Percentiles rank a stretch among this genome's conserved stretches.
phyloP scores from a whole-genome alignment of 2,113 vertebrate species.

The Formicarius rufipectus region DNA sequence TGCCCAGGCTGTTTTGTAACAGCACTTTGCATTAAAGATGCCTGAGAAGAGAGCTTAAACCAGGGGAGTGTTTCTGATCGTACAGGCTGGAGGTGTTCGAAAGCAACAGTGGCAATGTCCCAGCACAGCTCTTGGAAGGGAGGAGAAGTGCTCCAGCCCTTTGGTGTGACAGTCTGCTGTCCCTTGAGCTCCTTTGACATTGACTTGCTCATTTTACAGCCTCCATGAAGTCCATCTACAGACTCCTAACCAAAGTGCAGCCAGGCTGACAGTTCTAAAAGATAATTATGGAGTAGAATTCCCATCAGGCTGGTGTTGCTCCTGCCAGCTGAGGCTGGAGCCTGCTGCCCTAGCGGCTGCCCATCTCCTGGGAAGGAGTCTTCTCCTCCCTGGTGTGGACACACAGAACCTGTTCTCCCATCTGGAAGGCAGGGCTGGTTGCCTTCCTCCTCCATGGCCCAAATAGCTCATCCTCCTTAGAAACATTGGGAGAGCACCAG shows the following conservation, averaged over 20 bases:
- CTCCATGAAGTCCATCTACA: not conserved
- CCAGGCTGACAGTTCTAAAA: not conserved
- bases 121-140: not conserved
- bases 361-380: not conserved
- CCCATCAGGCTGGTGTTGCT: not conserved
- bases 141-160: not conserved
- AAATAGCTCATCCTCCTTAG: not conserved
- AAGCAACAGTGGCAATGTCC: slow-evolving; percentile 4
- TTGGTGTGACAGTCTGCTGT: slow-evolving; percentile 5
- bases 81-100: slow-evolving; percentile 3
- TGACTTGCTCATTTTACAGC: not conserved
- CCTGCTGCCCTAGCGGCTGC: not conserved
- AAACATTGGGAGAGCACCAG: not conserved
- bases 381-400: not conserved
- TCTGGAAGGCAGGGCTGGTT: not conserved
- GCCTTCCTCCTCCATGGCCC: not conserved
- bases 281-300: not conserved
- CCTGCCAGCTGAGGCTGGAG: not conserved
- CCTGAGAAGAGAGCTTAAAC: slow-evolving; percentile 1
- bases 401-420: rapidly evolving
- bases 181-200: not conserved
- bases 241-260: not conserved
- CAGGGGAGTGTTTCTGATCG: not conserved
- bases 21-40: slow-evolving; percentile 7
- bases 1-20: slow-evolving; percentile 35